Percentiles rank a stretch among this genome's conserved stretches.
These are phyloP conservation scores for Calliopsis andreniformis DNA, from an alignment of 1,140 invertebrate genomes.

Conservation along the genomic window DNA sequence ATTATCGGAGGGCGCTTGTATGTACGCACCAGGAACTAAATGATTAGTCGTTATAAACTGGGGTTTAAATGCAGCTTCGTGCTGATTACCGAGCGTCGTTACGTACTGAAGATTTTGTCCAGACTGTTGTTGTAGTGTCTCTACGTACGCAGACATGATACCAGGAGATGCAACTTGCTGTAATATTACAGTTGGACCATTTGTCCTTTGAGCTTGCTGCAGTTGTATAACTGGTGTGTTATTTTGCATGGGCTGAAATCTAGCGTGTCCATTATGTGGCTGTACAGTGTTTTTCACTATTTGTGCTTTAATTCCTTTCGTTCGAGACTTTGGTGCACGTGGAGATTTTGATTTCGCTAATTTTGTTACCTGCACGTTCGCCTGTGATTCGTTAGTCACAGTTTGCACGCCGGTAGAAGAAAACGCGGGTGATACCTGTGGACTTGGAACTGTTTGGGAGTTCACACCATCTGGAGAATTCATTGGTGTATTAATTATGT, in stretches of 20 bases:
- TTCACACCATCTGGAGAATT: constrained; percentile 64
- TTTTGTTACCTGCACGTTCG: constrained; percentile 63
- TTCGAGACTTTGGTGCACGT: constrained; percentile 65
- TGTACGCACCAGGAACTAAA: constrained; percentile 84
- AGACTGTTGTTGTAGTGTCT: constrained; percentile 85
- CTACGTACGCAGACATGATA: constrained; percentile 86
- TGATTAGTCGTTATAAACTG: constrained; percentile 84
- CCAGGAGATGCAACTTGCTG: constrained; percentile 86
- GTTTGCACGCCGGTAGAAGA: constrained; percentile 59
- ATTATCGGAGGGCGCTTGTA: constrained; percentile 84
- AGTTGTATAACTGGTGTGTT: constrained; percentile 74
- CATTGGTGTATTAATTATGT: constrained; percentile 53
- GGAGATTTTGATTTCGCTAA: constrained; percentile 71
- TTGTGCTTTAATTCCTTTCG: constrained; percentile 71
- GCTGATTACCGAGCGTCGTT: constrained; percentile 83
- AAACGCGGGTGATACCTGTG: constrained; percentile 64
- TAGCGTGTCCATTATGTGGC: constrained; percentile 53
- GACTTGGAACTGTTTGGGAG: constrained; percentile 65
- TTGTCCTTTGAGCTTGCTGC: constrained; percentile 67
- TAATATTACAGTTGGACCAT: constrained; percentile 84
- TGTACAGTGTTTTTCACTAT: constrained; percentile 66
- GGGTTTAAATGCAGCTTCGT: constrained; percentile 82
- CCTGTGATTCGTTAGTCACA: constrained; percentile 50
- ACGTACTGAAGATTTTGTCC: constrained; percentile 88
- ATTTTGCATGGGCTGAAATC: constrained; percentile 73